phyloP scores from a whole-genome alignment of 2,888 invertebrate species.

The Crioceris asparagi region DNA sequence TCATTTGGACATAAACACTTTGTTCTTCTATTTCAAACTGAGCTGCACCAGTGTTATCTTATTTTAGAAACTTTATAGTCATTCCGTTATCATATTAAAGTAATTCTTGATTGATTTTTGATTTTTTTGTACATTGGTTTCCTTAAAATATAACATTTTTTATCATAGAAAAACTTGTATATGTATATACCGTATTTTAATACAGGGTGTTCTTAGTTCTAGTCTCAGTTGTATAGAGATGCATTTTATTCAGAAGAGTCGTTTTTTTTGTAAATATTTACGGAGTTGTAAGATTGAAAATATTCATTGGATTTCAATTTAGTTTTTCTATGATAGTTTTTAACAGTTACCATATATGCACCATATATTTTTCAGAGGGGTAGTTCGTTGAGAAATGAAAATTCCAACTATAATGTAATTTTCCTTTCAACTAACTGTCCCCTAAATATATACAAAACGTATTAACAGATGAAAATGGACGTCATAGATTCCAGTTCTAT shows the following conservation, averaged over 20 bases:
- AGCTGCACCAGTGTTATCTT: not conserved
- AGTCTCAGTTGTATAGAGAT: constrained; percentile 14
- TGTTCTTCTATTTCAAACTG: not conserved
- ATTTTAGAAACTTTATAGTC: constrained; percentile 1
- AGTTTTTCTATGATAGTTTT: constrained; percentile 20
- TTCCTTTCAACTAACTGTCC: too few relatives aligned
- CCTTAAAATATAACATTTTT: not conserved
- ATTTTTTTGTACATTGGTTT: constrained; percentile 1
- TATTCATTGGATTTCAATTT: constrained; percentile 1
- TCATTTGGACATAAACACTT: not conserved
- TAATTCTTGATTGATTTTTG: not conserved
- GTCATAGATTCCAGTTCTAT: too few relatives aligned
- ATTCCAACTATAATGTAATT: too few relatives aligned
- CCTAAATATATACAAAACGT: too few relatives aligned
- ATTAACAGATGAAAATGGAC: too few relatives aligned
- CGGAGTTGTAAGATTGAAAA: constrained; percentile 4
- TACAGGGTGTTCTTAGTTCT: constrained; percentile 13
- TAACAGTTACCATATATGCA: too few relatives aligned
- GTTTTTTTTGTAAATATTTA: not conserved
- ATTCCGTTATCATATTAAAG: constrained; percentile 4
- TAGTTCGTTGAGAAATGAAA: constrained; percentile 4
- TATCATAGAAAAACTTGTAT: constrained; percentile 19
- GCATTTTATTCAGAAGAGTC: not conserved
- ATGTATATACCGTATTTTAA: constrained; percentile 4
- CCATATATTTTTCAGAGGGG: constrained; percentile 4